Base-by-base conservation (phyloP, 1,140 invertebrate species). In the Epicauta chinensis region DNA sequence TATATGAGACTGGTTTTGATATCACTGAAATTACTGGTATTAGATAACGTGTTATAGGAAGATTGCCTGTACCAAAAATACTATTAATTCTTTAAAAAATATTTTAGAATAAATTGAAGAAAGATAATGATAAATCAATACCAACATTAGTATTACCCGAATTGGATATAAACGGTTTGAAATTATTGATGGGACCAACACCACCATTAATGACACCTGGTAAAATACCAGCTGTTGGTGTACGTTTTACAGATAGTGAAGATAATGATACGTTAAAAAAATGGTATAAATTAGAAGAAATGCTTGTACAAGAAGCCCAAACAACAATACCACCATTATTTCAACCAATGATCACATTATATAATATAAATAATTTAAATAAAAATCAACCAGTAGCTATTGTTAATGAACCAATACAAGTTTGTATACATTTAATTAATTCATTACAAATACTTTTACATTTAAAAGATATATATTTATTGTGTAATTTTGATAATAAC, bases 261-360 rank as follows among this genome's bases (percentile, higher is more conserved):
- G 67, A 72, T 39, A 67, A 74, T 17, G 56, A 63, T 2, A 66
- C 72, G 23, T 69, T 75, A 11, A 64, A 71, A 49, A 75, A 72
- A 61, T 87, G 88, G 88, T 71, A 73, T 46, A 82, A 81, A 64
- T 75, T 93, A 23, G 91, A 93, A 71, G 85, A 93, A 70, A 79
- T 84, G 65, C 63, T 91, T 3, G 76, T 91, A 1, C 75, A 81
- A 32, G 82, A 86, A 54, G 82, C 81, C 2, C 78, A 81, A 48
- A 81, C 82, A 17, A 73, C 74, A n/a, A 70, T 80, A 12, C 83
- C 87, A 2, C 80, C 89, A 73, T 79, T 87, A 43, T 91, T 90
- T 67, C 86, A 85, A 62, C 87, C 89, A 1, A 81, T 83, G 0
- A 68, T 85, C 11, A 82, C 83, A 48, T 71, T 91, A 12, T 89